A percentile compares a stretch with the other conserved stretches of the same genome.
phyloP scores from a whole-genome alignment of 2,797 vertebrate genomes.

The Podarcis lilfordi region DNA sequence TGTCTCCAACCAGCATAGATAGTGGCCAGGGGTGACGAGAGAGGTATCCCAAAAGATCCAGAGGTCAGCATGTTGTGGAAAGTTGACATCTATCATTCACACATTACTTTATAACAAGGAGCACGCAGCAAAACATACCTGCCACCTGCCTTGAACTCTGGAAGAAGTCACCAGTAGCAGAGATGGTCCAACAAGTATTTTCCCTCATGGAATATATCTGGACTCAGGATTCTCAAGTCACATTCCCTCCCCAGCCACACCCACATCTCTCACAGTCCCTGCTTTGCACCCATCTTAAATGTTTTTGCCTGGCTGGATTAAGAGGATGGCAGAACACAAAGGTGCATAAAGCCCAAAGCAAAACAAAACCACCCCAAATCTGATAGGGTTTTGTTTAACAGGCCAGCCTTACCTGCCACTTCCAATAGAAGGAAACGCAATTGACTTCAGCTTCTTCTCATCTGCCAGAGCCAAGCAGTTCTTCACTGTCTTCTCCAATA shows the following conservation, averaged over 20 bases:
- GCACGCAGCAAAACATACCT: too few relatives aligned
- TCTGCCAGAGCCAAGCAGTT: constrained; percentile 97
- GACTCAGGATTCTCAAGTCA: too few relatives aligned
- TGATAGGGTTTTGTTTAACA: neutral
- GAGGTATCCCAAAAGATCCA: too few relatives aligned
- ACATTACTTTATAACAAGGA: neutral
- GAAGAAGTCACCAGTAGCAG: neutral
- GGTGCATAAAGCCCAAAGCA: neutral
- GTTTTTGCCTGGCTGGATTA: neutral
- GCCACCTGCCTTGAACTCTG: neutral
- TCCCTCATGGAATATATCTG: neutral
- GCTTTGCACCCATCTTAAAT: too few relatives aligned
- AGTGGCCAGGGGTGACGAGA: neutral
- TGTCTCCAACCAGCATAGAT: neutral
- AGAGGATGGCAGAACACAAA: neutral
- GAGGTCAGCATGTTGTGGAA: too few relatives aligned
- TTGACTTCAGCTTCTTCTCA: constrained; percentile 97
- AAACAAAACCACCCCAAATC: neutral
- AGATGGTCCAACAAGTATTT: neutral
- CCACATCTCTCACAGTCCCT: too few relatives aligned
- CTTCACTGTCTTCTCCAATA: constrained; percentile 97
- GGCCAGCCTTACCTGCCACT: constrained; percentile 88
- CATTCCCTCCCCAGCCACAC: too few relatives aligned
- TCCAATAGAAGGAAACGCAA: constrained; percentile 96
- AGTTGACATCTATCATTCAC: neutral